A percentile compares a stretch with the other conserved stretches of the same genome.
Evolutionary conservation across 2,797 vertebrate species (phyloP).

Genomic region (Myotis planiceps): DNA sequence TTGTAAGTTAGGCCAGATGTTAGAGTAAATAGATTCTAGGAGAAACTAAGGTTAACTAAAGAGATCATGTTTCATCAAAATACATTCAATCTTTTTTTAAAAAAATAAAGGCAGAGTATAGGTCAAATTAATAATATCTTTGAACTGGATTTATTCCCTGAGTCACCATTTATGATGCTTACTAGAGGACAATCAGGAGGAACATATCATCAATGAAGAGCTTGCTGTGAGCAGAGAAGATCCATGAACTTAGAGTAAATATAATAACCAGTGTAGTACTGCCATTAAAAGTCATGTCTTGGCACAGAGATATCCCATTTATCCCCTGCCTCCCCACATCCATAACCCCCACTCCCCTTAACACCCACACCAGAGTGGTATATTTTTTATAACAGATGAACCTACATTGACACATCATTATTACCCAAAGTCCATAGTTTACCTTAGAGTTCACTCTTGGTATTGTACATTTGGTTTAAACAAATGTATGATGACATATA

Average conservation of each 20-base stretch:
- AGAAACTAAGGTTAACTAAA: slow-evolving; percentile 37
- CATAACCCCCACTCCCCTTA: background rate
- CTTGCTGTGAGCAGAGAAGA: background rate
- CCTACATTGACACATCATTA: background rate
- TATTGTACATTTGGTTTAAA: background rate
- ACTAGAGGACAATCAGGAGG: background rate
- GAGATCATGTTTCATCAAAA: background rate
- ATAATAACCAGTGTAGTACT: background rate
- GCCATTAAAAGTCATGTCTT: background rate
- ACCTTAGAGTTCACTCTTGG: background rate
- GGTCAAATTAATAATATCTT: background rate
- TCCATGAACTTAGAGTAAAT: slow-evolving; percentile 9
- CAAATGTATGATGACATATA: background rate
- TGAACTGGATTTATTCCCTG: background rate
- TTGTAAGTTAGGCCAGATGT: background rate
- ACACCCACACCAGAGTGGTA: background rate
- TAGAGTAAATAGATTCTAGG: background rate
- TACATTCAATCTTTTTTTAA: background rate
- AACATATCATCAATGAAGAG: background rate
- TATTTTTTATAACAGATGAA: slow-evolving; percentile 10
- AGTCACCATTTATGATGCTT: slow-evolving; percentile 2
- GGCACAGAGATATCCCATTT: background rate
- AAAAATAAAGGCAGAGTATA: background rate
- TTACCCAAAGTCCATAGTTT: background rate
- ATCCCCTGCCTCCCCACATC: background rate